Evolutionary conservation across 2,888 invertebrate species (phyloP), one percentile per base, ranked within the genome.

Genomic region (Nomada flava): DNA sequence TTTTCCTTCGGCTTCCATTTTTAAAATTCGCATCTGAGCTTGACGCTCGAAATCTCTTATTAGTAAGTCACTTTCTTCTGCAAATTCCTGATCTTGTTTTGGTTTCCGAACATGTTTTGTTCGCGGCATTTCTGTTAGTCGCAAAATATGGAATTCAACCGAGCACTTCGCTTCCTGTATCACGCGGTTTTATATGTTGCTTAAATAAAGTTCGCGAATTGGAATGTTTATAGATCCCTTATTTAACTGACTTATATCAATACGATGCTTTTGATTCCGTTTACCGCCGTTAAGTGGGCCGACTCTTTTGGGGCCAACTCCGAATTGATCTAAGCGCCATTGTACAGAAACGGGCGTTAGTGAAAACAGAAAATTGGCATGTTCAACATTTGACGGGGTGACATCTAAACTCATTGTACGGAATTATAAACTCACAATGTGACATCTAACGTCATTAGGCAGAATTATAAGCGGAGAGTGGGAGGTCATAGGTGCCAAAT

Each of bases 21-120:
- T 91, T 15, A 63, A 78, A 42, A 90, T 79, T 23, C 76, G 86
- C 1, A 88, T 44, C 15, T 86, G 80, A 0, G 87, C 77, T 15
- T 90, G 86, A 29, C 84, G 88, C 36, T 92, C 89, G 59, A 90
- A 92, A 79, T 92, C 91, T 20, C 85, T 86, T 3, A 90, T 60
- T 42, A 91, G 60, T 44, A 87, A 73, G 18, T 89, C 88, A n/a
- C 75, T 79, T 18, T 91, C 90, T 0, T 91, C 88, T 23, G 20
- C 50, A 10, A 73, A 67, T 0, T 82, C 67, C 23, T 65, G 83
- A 18, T 72, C 65, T 29, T 82, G 76, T 73, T 87, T 89, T 3
- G 72, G 68, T 71, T 88, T 90, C 7, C 88, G 86, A 13, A 36
- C 18, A 79, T 88, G 89, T 84, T 92, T 92, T 2, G 92, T 92